Evolutionary conservation across 1,140 invertebrate species (phyloP), one percentile per base, ranked within the genome.

Genomic region (Macrostomum lignano): DNA sequence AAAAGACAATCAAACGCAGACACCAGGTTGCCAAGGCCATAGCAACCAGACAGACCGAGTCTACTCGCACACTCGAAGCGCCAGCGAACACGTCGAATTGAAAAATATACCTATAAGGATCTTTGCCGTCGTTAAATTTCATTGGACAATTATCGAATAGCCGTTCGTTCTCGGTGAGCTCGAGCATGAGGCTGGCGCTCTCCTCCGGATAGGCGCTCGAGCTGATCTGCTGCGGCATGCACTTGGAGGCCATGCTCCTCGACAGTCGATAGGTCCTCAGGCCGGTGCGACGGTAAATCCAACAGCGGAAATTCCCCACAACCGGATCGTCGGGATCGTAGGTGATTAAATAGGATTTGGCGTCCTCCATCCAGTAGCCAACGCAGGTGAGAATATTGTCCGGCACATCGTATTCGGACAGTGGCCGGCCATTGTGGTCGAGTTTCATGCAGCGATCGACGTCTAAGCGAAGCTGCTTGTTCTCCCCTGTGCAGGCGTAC

Each of bases 301-400:
- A 41, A 25, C 29, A 38, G 13, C 14, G 33, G 36, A 23, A 37
- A 23, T 3, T 20, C 9, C 36, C 35, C 17, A 19, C n/a, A 11
- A 79, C 75, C 0, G 84, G 74, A 65, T 94, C 84, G 39, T 88
- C 61, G 48, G 82, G 77, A 52, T 93, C 82, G 51, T 77, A 91
- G 0, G 86, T 94, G 37, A 93, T 78, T 2, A 94, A 55, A 60
- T 91, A 93, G 0, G 82, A 93, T 52, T 77, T 82, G 1, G 91
- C 63, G 66, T 93, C 91, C 52, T 94, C 86, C 54, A 88, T 86
- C 76, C 79, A 93, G 53, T 70, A 93, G 2, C 82, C 86, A 44
- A 93, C 82, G 52, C 86, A 94, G 48, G 82, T 79, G 69, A 94
- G 73, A 48, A 71, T 71, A 45, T 91, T 84, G 65, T 94, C 86